Base-by-base conservation (phyloP, 2,888 invertebrate genomes). In the Sialis lutaria region DNA sequence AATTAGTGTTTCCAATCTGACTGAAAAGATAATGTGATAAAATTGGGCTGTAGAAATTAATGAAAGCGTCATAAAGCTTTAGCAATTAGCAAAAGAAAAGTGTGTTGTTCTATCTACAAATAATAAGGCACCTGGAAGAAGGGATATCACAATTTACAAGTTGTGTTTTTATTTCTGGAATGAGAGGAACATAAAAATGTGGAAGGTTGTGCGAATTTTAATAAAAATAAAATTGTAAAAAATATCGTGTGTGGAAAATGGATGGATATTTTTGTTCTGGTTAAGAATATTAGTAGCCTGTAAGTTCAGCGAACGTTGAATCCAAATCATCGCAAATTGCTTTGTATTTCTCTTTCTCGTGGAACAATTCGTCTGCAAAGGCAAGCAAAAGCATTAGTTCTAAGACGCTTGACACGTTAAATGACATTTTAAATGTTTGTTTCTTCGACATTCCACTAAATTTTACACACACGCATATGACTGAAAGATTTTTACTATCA, bases 241-340 rank as follows among this genome's bases (percentile, higher is more conserved):
- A 48, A 39, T 43, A 48, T 42, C 41, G 37, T 46, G 13, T 22
- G n/a, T 10, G 10, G 57, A 59, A 60, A 60, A 55, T 59, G 60
- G 58, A 56, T 56, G 56, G 57, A 56, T 22, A 22, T 22, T 22
- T n/a, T 22, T 22, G 22, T 22, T 22, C 55, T 57, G 57, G 63
- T 63, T 63, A 67, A 57, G 60, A 57, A 42, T 51, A 72, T 84
- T 88, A 91, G 80, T 91, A 91, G 79, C 88, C 91, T 70, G 90
- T 90, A 74, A 92, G 82, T 75, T 93, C 92, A 68, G 90, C 86
- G 79, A 90, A 91, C 70, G 92, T 92, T 73, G 83, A 82, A 75
- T 93, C 92, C 81, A 93, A 77, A 77, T 92, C 92, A 75, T 92
- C 92, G 77, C 88, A 88, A 79, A 92, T 91, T 71, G 84, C 79